Conservation (phyloP, 2,113 vertebrate species). For the Hiodon tergisus region DNA sequence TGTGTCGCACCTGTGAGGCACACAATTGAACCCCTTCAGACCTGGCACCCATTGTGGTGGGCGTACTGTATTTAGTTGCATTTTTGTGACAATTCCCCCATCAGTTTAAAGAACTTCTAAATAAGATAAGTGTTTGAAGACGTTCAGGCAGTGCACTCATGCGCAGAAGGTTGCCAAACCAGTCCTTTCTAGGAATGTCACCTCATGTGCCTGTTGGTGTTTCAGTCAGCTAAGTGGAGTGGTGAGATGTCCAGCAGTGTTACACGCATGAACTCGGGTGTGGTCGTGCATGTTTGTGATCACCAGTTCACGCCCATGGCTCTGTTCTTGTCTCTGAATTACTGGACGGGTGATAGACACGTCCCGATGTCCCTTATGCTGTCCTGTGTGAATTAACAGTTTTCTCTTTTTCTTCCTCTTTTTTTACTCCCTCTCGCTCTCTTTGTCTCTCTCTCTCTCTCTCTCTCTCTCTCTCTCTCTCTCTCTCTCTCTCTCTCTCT, state of each 20-base stretch:
- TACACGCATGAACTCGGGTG: background rate
- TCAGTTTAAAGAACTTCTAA: background rate
- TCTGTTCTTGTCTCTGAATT: background rate
- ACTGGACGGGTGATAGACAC: background rate
- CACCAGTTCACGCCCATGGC: background rate
- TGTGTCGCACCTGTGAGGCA: no score
- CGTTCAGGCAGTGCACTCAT: background rate
- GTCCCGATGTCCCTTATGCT: background rate
- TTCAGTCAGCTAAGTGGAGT: background rate
- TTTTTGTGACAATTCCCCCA: no score
- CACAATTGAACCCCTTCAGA: no score
- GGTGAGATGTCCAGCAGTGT: background rate
- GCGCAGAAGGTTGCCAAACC: background rate
- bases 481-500: conserved; percentile 43
- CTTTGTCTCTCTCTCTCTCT: conserved; percentile 16
- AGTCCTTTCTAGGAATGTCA: background rate
- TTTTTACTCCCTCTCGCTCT: conserved; percentile 35
- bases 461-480: conserved; percentile 35
- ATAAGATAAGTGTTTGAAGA: background rate
- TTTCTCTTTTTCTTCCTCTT: conserved; percentile 12
- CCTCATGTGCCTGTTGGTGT: background rate
- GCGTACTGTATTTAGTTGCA: no score
- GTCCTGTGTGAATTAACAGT: background rate
- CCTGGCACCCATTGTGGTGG: no score
- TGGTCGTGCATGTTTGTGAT: background rate